Conservation (phyloP, 2,113 vertebrate genomes). For the Siniperca chuatsi region DNA sequence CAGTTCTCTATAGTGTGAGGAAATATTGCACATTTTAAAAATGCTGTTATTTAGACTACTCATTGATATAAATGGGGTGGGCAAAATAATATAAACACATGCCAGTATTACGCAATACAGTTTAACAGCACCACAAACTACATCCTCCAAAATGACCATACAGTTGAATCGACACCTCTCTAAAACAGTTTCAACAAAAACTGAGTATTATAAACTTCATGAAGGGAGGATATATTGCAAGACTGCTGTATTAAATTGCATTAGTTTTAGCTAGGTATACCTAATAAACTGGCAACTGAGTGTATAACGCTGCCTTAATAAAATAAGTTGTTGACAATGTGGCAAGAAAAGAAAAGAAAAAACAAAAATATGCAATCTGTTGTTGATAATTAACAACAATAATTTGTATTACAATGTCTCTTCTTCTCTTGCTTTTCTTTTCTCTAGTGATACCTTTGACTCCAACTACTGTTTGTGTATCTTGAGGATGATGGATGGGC, state of each 20-base stretch:
- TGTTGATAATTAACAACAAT: not conserved
- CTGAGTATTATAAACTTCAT: too few relatives aligned
- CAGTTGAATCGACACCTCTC: too few relatives aligned
- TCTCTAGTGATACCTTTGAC: conserved; percentile 83
- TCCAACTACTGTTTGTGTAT: conserved; percentile 81
- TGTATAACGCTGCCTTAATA: not conserved
- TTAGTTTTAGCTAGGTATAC: not conserved
- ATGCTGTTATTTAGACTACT: too few relatives aligned
- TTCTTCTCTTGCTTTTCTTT: not conserved
- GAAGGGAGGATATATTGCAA: too few relatives aligned
- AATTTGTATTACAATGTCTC: not conserved
- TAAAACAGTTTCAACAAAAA: too few relatives aligned
- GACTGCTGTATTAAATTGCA: too few relatives aligned
- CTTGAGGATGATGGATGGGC: conserved; percentile 80
- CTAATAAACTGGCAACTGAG: not conserved
- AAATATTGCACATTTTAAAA: not conserved
- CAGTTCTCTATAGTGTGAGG: not conserved
- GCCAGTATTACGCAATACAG: too few relatives aligned
- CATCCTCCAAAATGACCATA: too few relatives aligned
- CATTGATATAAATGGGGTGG: too few relatives aligned
- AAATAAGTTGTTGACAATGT: not conserved
- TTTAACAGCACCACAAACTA: too few relatives aligned
- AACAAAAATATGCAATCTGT: not conserved
- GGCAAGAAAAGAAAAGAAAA: not conserved
- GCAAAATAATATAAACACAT: too few relatives aligned